Percentiles rank a stretch among this genome's conserved stretches.
phyloP scores from a whole-genome alignment of 2,888 invertebrate species.

The Xiphydria camelus region DNA sequence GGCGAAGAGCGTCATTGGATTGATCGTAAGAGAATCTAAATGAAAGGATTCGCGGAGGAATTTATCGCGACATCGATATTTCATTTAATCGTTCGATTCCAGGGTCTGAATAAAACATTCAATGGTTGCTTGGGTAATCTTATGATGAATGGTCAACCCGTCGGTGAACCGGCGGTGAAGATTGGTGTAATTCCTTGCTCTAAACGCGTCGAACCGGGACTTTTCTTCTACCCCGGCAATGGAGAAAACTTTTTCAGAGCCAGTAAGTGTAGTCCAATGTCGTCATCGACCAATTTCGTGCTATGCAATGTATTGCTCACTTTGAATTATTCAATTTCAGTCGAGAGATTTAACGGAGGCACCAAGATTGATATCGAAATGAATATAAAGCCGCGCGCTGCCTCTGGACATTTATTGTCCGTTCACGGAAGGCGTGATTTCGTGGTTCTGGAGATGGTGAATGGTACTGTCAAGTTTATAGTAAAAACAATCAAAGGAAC shows the following conservation, averaged over 20 bases:
- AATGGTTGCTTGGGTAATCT: slow-evolving; percentile 84
- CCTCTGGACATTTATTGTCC: slow-evolving; percentile 82
- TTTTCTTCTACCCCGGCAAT: slow-evolving; percentile 80
- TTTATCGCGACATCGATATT: background rate
- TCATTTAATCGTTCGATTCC: slow-evolving; percentile 22
- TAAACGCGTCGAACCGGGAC: slow-evolving; percentile 76
- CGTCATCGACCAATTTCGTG: background rate
- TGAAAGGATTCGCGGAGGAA: too few species aligned
- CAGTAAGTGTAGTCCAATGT: slow-evolving; percentile 50
- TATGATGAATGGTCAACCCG: slow-evolving; percentile 68
- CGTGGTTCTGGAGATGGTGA: slow-evolving; percentile 82
- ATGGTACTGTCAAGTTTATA: slow-evolving; percentile 81
- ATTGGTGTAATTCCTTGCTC: slow-evolving; percentile 78
- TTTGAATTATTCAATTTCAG: slow-evolving; percentile 48
- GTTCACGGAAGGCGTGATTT: slow-evolving; percentile 84
- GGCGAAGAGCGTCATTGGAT: slow-evolving; percentile 51
- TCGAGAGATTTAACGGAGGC: slow-evolving; percentile 79
- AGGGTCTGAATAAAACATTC: slow-evolving; percentile 71
- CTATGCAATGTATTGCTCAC: background rate
- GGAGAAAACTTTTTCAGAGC: slow-evolving; percentile 71
- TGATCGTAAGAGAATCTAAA: slow-evolving; percentile 46
- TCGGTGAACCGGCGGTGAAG: slow-evolving; percentile 64
- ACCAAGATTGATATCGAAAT: slow-evolving; percentile 76
- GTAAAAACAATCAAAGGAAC: slow-evolving; percentile 81
- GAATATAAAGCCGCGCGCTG: slow-evolving; percentile 84